Conservation (phyloP, 1,140 invertebrate genomes). For the Cotesia vestalis region DNA sequence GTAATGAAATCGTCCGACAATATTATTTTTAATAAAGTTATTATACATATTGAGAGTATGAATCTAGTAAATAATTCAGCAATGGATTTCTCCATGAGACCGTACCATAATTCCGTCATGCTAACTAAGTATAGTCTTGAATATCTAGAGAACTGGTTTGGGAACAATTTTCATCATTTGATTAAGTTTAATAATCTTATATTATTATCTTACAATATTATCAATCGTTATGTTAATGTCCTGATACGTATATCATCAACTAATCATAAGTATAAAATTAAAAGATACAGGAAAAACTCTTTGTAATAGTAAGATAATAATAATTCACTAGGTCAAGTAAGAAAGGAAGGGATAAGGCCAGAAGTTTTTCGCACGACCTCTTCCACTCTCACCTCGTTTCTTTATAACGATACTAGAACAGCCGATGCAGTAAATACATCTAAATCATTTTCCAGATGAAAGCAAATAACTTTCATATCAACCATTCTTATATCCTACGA, state of each 20-base stretch:
- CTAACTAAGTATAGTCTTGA: conserved; percentile 28
- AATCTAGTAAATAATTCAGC: conserved; percentile 21
- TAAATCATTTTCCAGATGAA: conserved; percentile 21
- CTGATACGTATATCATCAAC: neutral
- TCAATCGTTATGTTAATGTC: neutral
- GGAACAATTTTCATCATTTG: conserved; percentile 26
- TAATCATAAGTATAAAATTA: neutral
- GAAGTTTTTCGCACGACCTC: conserved; percentile 36
- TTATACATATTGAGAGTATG: conserved; percentile 6
- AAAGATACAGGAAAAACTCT: neutral
- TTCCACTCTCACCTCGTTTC: conserved; percentile 10
- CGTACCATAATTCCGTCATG: conserved; percentile 34
- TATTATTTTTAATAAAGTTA: conserved; percentile 17
- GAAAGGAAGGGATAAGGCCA: conserved; percentile 13
- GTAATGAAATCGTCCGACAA: conserved; percentile 9
- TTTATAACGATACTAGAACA: conserved; percentile 7
- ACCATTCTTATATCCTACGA: neutral
- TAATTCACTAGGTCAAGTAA: conserved; percentile 33
- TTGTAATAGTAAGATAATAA: conserved; percentile 5
- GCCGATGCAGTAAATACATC: conserved; percentile 10
- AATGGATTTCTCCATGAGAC: conserved; percentile 40
- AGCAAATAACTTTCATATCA: conserved; percentile 22
- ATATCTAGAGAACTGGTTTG: conserved; percentile 11
- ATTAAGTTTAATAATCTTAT: conserved; percentile 4
- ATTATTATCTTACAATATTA: neutral